Conservation (phyloP, 1,140 invertebrate species). For the Eupristina koningsbergeri region DNA sequence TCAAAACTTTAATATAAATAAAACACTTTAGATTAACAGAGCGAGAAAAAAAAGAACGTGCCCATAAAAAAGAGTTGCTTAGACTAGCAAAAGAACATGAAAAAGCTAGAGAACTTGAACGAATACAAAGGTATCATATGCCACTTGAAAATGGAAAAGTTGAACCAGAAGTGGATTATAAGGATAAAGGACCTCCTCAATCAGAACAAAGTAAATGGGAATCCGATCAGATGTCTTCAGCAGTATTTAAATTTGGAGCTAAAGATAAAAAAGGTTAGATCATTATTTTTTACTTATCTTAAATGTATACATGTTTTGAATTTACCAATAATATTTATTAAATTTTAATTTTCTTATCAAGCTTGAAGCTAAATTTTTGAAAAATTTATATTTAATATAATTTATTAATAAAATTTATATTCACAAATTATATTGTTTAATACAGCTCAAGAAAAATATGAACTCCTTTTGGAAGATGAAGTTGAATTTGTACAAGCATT, state of each 20-base stretch:
- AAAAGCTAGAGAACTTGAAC: slow-evolving; percentile 91
- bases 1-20: slow-evolving; percentile 49
- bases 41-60: slow-evolving; percentile 85
- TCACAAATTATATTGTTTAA: slow-evolving; percentile 39
- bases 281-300: too few relatives aligned
- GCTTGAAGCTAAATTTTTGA: background rate
- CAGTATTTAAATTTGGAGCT: slow-evolving; percentile 93
- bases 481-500: slow-evolving; percentile 98
- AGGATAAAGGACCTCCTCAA: slow-evolving; percentile 91
- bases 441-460: slow-evolving; percentile 86
- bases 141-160: slow-evolving; percentile 80
- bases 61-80: slow-evolving; percentile 94
- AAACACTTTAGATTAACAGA: slow-evolving; percentile 82
- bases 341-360: background rate
- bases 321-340: background rate
- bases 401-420: too few relatives aligned
- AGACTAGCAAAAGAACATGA: slow-evolving; percentile 96
- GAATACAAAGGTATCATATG: slow-evolving; percentile 94
- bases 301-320: background rate
- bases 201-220: slow-evolving; percentile 99
- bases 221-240: slow-evolving; percentile 96
- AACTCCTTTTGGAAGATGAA: slow-evolving; percentile 94
- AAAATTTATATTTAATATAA: too few relatives aligned
- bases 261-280: slow-evolving; percentile 82
- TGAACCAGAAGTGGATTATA: slow-evolving; percentile 80